Evolutionary conservation across 2,888 invertebrate species (phyloP).

Genomic region (Girardia tigrina): DNA sequence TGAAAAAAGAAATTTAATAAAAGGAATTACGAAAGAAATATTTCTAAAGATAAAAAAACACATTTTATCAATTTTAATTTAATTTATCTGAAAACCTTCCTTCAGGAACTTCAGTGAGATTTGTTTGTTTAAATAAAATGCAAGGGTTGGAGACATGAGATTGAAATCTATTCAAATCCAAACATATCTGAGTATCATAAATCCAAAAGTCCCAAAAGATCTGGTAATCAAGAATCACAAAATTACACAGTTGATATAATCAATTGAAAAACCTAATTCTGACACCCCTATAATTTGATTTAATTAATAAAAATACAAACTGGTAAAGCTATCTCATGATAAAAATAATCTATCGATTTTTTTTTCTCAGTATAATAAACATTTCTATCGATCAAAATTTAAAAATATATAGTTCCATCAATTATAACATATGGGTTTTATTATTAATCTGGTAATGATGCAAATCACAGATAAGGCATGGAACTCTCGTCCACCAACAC

Average conservation of each 20-base stretch:
- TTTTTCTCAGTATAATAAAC: conserved; percentile 23
- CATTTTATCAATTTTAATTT: too few species aligned
- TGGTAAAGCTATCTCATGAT: conserved; percentile 23
- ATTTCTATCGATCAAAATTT: conserved; percentile 19
- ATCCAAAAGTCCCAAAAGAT: not conserved
- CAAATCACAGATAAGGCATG: conserved; percentile 12
- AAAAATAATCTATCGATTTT: conserved; percentile 23
- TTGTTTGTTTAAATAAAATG: too few species aligned
- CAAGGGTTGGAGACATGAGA: conserved; percentile 17
- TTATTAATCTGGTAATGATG: not conserved
- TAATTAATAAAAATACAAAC: conserved; percentile 20
- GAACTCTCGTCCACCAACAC: conserved; percentile 10
- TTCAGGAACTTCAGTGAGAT: too few species aligned
- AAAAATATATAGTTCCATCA: conserved; percentile 15
- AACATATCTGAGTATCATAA: conserved; percentile 23
- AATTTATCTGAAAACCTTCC: too few species aligned
- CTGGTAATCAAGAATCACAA: conserved; percentile 14
- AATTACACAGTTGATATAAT: conserved; percentile 23
- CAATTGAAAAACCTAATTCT: conserved; percentile 23
- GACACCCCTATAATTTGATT: conserved; percentile 13
- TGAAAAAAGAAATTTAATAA: too few species aligned
- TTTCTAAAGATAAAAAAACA: too few species aligned
- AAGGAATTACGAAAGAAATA: too few species aligned
- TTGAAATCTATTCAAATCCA: conserved; percentile 23
- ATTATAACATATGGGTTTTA: not conserved